phyloP scores from a whole-genome alignment of 2,888 invertebrate species.

The Phyto melanocephala region DNA sequence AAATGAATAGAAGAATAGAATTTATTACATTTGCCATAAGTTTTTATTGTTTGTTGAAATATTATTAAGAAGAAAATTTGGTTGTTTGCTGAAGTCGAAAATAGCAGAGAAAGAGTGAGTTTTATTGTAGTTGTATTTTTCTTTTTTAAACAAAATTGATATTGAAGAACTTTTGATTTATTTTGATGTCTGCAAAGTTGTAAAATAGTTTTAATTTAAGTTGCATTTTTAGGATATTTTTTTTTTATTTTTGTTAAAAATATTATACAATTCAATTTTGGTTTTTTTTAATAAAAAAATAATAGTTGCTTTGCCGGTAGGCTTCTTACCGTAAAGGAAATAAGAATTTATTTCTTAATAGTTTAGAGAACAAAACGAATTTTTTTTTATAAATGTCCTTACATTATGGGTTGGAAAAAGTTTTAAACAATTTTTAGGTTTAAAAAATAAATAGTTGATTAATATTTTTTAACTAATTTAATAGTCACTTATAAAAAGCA shows the following conservation, averaged over 20 bases:
- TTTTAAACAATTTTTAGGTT: neutral
- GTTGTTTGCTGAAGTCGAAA: slow-evolving; percentile 3
- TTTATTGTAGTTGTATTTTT: neutral
- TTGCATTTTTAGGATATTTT: slow-evolving; percentile 71
- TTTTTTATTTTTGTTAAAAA: slow-evolving; percentile 44
- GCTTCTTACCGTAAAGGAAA: neutral
- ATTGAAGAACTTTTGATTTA: slow-evolving; percentile 64
- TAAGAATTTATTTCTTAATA: neutral
- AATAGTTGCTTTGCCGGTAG: neutral
- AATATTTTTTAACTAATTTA: no score
- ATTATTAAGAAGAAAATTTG: slow-evolving; percentile 24
- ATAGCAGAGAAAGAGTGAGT: slow-evolving; percentile 9
- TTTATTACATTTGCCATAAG: slow-evolving; percentile 61
- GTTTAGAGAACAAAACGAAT: neutral
- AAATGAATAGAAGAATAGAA: slow-evolving; percentile 45
- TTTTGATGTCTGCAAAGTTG: slow-evolving; percentile 65
- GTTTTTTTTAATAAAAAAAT: slow-evolving; percentile 71
- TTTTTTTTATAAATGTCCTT: no score
- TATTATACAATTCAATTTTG: slow-evolving; percentile 70
- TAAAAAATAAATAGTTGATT: no score
- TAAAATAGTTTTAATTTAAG: slow-evolving; percentile 65
- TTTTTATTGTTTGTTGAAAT: slow-evolving; percentile 58
- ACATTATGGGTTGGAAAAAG: no score
- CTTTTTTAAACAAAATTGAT: slow-evolving; percentile 31
- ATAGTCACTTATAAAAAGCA: no score